Evolutionary conservation across 2,113 vertebrate genomes (phyloP), one percentile per base, ranked within the genome.

Genomic region (Egretta garzetta): DNA sequence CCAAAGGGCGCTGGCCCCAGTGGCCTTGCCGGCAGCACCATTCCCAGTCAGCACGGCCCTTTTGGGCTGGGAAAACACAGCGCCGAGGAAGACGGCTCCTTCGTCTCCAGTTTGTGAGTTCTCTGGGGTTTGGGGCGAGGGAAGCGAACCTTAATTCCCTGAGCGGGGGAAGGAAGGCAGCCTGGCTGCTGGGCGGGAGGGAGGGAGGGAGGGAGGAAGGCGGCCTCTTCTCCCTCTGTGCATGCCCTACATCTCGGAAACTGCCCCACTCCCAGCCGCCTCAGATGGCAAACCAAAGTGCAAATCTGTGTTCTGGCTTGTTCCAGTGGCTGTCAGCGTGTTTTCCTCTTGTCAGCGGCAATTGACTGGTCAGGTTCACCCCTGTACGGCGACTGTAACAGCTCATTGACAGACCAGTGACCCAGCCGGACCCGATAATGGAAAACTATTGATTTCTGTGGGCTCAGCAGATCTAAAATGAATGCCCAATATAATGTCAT

Each of bases 341-440:
- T 99, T 99, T 98, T 98, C 98, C 98, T 99, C 98, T 98, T 99
- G 99, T 99, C 99, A 99, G 99, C 98, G 98, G 98, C 98, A 98
- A 99, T 99, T 98, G 99, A 99, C 99, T 98, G 99, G 98, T 98
- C 98, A 94, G 98, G 98, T 98, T 99, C 99, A 98, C 98, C 98
- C 98, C 95, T 98, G 98, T 97, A 97, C 98, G 92, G 97, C 95
- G 97, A 98, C 98, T 98, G 98, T 99, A 99, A 99, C 99, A 98
- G 99, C 99, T 99, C 99, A 99, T 99, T 99, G 99, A 99, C 99
- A 99, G 98, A 98, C 99, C 98, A 98, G 98, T 99, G 99, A 99
- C 99, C 99, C 98, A 98, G 98, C 98, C 98, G 97, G 98, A 99
- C 98, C 99, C 97, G 98, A 99, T 99, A 99, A 99, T 99, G 99